Percentiles rank a stretch among this genome's conserved stretches.
Conservation (phyloP, 92 coral and sea anemone species). For the Porites rus region DNA sequence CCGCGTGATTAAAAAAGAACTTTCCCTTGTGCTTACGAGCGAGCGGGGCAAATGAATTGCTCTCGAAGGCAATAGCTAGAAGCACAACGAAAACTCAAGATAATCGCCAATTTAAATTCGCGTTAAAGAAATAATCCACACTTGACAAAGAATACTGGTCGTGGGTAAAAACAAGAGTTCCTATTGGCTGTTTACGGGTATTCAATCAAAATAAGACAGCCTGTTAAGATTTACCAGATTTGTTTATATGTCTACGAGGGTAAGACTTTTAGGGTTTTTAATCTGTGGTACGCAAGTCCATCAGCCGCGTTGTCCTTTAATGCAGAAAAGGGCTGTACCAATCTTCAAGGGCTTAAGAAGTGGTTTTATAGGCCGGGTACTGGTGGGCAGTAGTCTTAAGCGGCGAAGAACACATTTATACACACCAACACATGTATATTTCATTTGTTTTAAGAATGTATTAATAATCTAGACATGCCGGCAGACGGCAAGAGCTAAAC, state of each 20-base stretch:
- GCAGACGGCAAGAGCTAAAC: no score
- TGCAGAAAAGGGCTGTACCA: background rate
- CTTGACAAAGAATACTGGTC: conserved; percentile 40
- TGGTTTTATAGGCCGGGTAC: no score
- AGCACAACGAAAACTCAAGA: background rate
- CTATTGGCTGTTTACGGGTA: conserved; percentile 6
- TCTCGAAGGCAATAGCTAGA: background rate
- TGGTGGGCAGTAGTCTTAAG: no score
- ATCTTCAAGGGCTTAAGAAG: background rate
- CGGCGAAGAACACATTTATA: no score
- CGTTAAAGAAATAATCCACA: conserved; percentile 22
- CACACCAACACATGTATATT: no score
- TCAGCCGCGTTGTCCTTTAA: background rate
- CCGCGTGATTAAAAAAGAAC: background rate
- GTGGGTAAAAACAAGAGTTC: conserved; percentile 26
- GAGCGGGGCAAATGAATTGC: background rate
- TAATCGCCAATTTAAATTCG: conserved; percentile 8
- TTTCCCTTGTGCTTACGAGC: background rate
- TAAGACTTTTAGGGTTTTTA: conserved; percentile 22
- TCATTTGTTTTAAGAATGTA: no score
- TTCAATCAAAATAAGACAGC: conserved; percentile 21
- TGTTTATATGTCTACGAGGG: background rate
- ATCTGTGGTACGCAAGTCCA: background rate
- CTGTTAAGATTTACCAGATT: background rate
- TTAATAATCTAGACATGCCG: no score